Evolutionary conservation across 2,888 invertebrate species (phyloP), one percentile per base, ranked within the genome.

Genomic region (Danaus chrysippus): DNA sequence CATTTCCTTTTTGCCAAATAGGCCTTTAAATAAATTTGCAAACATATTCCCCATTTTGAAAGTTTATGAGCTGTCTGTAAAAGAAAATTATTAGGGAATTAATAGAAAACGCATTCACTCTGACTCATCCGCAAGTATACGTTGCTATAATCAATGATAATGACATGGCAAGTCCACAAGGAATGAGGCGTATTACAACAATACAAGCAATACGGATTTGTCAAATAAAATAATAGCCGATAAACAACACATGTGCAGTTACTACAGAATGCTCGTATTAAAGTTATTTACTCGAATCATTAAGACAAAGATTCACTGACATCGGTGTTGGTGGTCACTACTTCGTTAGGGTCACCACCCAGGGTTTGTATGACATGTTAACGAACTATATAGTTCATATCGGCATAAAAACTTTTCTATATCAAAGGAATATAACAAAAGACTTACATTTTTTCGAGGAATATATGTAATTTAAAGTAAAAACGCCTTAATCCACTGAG

Each of bases 1-100:
- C 99, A 99, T 99, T 94, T 99, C 99, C 89, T 99, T 99, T 93
- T 99, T 99, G 93, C 99, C 99, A 92, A 99, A 99, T 77, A 99
- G 96, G 93, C 98, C 97, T 94, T 98, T 98, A 93, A 99, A 99
- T 91, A 99, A 93, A 92, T 96, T 97, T 83, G 97, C 95, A 92
- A 99, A 98, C 92, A 97, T 95, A 93, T 97, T 98, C 93, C 99
- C 99, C 99, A 99, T 99, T 92, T 91, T 94, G 92, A 88, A 87
- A 91, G 86, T 86, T 92, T 84, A 74, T 80, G 76, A 78, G 75
- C 79, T 82, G 88, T 91, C 93, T 93, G 90, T 75, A 92, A 76
- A n/a, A 68, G 67, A 76, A 75, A 75, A 73, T 74, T 58, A 49
- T 56, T 74, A 77, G 75, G 76, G 74, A 71, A 76, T 75, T 71